Conservation (phyloP, 2,888 invertebrate species). For the Aproaerema taeniolella region DNA sequence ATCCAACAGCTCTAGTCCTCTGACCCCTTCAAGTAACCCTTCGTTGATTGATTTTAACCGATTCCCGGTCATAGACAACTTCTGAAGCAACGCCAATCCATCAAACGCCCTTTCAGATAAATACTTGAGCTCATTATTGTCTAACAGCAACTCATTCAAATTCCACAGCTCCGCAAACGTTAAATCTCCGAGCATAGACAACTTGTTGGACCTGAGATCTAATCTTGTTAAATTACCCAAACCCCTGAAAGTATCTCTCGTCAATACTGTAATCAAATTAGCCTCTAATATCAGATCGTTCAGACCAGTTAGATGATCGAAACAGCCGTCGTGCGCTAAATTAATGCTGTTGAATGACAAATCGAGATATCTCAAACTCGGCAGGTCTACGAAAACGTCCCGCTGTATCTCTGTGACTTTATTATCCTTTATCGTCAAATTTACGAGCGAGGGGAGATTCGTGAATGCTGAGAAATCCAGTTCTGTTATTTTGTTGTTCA, state of each 20-base stretch:
- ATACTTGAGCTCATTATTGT: constrained; percentile 83
- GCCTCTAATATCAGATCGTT: constrained; percentile 87
- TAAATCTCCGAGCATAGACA: constrained; percentile 87
- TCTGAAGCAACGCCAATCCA: constrained; percentile 84
- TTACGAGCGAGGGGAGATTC: constrained; percentile 82
- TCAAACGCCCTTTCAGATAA: constrained; percentile 87
- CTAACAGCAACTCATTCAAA: constrained; percentile 82
- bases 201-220: constrained; percentile 85
- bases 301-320: constrained; percentile 83
- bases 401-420: constrained; percentile 85
- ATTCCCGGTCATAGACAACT: constrained; percentile 87
- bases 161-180: constrained; percentile 89
- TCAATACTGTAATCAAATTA: constrained; percentile 85
- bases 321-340: constrained; percentile 90
- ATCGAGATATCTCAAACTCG: constrained; percentile 84
- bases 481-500: constrained; percentile 83
- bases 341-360: constrained; percentile 92
- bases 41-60: constrained; percentile 84
- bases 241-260: constrained; percentile 86
- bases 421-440: constrained; percentile 86
- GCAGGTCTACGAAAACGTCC: constrained; percentile 86
- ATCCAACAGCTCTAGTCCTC: constrained; percentile 85
- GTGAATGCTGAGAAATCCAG: constrained; percentile 85
- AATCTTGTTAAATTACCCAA: constrained; percentile 84
- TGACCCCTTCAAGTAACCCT: constrained; percentile 84